These are phyloP conservation scores for Spicauda simplicius DNA, from an alignment of 2,888 invertebrate genomes.

Conservation along the genomic window DNA sequence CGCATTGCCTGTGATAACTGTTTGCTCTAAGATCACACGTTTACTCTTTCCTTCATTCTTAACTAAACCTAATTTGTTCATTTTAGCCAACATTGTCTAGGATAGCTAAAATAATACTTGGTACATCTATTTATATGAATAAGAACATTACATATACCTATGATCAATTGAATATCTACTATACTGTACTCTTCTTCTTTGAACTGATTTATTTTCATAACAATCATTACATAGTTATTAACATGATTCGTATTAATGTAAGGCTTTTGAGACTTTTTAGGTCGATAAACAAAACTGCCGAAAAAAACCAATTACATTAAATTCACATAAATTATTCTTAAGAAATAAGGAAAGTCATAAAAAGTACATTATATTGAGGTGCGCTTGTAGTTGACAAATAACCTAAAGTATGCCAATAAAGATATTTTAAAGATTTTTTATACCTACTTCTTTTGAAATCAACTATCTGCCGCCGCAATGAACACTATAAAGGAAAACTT, in stretches of 20 bases:
- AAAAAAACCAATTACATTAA: slow-evolving; percentile 63
- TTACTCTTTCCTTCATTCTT: too few relatives aligned
- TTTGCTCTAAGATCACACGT: not conserved
- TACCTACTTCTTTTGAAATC: slow-evolving; percentile 11
- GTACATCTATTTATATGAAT: too few relatives aligned
- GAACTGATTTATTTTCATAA: too few relatives aligned
- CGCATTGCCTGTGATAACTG: slow-evolving; percentile 3
- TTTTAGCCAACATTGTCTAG: too few relatives aligned
- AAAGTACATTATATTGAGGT: slow-evolving; percentile 64
- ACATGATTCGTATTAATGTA: not conserved
- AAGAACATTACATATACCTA: too few relatives aligned
- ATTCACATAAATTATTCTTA: slow-evolving; percentile 65
- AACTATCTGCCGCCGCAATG: not conserved
- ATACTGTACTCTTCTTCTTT: too few relatives aligned
- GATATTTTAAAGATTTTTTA: slow-evolving; percentile 35
- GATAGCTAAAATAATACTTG: too few relatives aligned
- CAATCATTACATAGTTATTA: not conserved
- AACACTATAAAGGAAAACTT: not conserved
- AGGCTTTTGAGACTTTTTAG: not conserved
- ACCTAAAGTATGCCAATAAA: slow-evolving; percentile 46
- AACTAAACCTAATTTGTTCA: too few relatives aligned
- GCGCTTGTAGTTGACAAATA: slow-evolving; percentile 59
- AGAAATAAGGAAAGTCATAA: slow-evolving; percentile 60
- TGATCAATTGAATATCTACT: too few relatives aligned
- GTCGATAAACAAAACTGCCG: slow-evolving; percentile 52